Conservation (phyloP, 2,797 vertebrate genomes). For the Darevskia mixta region DNA sequence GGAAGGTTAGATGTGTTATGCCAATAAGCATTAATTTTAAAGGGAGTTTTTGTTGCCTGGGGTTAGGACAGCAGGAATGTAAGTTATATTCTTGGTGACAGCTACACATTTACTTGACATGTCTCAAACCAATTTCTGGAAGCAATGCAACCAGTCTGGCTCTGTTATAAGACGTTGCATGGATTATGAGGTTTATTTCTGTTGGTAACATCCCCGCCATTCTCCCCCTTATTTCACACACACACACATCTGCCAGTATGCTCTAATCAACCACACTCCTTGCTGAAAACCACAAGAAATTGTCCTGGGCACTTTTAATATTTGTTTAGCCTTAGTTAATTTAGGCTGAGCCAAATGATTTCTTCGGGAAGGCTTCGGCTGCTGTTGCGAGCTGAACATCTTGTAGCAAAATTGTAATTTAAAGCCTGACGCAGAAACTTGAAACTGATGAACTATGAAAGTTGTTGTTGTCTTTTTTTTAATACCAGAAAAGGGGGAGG, state of each 20-base stretch:
- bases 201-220: conserved; percentile 1
- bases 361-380: conserved; percentile 36
- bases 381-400: conserved; percentile 5
- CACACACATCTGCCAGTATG: background rate
- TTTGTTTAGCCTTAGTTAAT: conserved; percentile 36
- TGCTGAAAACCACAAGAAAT: conserved; percentile 36
- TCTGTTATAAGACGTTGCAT: conserved; percentile 39
- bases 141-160: conserved; percentile 50
- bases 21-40: conserved; percentile 72
- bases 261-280: conserved; percentile 29
- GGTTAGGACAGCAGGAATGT: conserved; percentile 71
- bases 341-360: conserved; percentile 27
- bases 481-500: background rate
- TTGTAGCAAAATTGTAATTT: conserved; percentile 28
- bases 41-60: conserved; percentile 74
- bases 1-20: conserved; percentile 54
- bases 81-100: conserved; percentile 71
- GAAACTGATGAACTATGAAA: background rate
- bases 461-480: background rate
- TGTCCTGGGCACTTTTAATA: background rate
- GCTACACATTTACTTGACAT: conserved; percentile 69
- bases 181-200: conserved; percentile 46
- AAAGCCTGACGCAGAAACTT: background rate
- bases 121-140: conserved; percentile 60
- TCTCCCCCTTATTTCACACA: conserved; percentile 9